phyloP scores from a whole-genome alignment of 64 coral and sea anemone genomes.

The Stichodactyla mertensii region DNA sequence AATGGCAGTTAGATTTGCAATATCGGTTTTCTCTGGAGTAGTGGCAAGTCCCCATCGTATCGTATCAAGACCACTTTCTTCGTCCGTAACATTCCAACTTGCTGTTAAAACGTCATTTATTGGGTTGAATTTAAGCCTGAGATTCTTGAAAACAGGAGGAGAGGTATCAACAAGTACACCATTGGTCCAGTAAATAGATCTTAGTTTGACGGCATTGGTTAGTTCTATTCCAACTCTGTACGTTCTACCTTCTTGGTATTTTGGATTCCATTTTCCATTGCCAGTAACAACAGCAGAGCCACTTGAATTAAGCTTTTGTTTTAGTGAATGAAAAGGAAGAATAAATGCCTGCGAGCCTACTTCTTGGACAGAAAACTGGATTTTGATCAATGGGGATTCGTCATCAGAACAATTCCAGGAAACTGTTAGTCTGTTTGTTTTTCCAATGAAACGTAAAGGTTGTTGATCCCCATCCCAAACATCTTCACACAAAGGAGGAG shows the following conservation, averaged over 20 bases:
- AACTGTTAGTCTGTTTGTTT: conserved; percentile 47
- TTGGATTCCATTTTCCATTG: conserved; percentile 40
- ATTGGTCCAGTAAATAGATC: conserved; percentile 64
- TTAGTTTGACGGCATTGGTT: conserved; percentile 65
- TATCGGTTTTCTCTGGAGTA: conserved; percentile 51
- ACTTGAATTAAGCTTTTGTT: conserved; percentile 40
- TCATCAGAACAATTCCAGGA: conserved; percentile 75
- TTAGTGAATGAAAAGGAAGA: conserved; percentile 63
- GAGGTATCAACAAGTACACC: conserved; percentile 74
- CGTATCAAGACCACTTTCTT: conserved; percentile 56
- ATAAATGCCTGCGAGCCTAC: conserved; percentile 29
- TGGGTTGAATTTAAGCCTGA: conserved; percentile 58
- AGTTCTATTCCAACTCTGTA: conserved; percentile 77
- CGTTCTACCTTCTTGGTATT: conserved; percentile 53
- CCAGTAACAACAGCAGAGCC: conserved; percentile 63
- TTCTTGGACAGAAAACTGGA: conserved; percentile 77
- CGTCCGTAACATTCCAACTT: conserved; percentile 59
- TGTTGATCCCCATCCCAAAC: conserved; percentile 57
- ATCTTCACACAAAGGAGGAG: conserved; percentile 63
- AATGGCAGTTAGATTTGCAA: conserved; percentile 44
- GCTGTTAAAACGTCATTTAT: conserved; percentile 40
- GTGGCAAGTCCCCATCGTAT: conserved; percentile 71
- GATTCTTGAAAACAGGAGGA: conserved; percentile 66
- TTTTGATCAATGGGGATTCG: conserved; percentile 57
- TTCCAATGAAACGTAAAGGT: conserved; percentile 35